Conservation (phyloP, 2,113 vertebrate genomes). For the Eretmochelys imbricata region DNA sequence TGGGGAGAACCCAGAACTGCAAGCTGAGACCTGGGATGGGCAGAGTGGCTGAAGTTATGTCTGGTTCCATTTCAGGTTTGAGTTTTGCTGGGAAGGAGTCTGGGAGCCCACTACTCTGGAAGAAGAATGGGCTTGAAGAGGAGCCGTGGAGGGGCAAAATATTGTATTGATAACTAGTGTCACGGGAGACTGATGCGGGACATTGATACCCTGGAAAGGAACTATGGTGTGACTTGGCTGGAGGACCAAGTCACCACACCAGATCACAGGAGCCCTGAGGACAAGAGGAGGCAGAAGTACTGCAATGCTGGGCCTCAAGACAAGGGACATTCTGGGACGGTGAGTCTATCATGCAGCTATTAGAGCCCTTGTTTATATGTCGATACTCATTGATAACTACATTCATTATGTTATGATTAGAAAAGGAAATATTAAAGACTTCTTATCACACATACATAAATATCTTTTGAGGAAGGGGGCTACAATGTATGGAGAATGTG, state of each 20-base stretch:
- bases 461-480: conserved; percentile 17
- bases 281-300: neutral
- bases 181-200: too few species aligned
- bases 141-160: neutral
- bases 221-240: neutral
- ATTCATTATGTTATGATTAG: neutral
- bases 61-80: neutral
- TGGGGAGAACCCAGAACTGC: neutral
- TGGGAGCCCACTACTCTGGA: neutral
- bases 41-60: too few species aligned
- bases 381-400: neutral
- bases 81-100: neutral
- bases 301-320: neutral
- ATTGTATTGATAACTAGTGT: neutral
- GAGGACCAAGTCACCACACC: neutral
- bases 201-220: neutral
- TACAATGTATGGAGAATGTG: neutral
- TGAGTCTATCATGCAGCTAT: neutral
- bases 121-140: neutral
- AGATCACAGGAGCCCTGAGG: neutral
- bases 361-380: neutral
- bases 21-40: neutral
- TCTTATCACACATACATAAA: neutral
- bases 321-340: neutral
- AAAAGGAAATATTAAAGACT: neutral